phyloP scores from a whole-genome alignment of 1,140 invertebrate genomes.

The Epicauta chinensis region DNA sequence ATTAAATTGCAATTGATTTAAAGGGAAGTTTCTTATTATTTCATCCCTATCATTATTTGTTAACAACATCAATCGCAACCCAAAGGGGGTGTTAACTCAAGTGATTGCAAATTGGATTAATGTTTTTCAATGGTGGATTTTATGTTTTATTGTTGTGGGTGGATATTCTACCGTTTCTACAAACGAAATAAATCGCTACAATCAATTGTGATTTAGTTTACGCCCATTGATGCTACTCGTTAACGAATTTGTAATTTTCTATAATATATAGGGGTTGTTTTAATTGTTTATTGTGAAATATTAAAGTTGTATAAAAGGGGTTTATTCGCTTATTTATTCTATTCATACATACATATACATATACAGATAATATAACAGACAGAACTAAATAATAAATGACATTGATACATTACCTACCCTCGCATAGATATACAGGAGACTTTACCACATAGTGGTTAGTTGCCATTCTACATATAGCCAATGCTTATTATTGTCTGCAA shows the following conservation, averaged over 20 bases:
- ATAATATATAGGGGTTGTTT: conserved; percentile 15
- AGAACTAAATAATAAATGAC: conserved; percentile 7
- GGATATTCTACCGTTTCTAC: conserved; percentile 28
- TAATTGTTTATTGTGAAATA: conserved; percentile 21
- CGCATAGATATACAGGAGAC: too few relatives aligned
- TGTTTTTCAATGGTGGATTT: conserved; percentile 23
- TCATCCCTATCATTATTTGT: too few relatives aligned
- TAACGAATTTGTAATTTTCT: conserved; percentile 9
- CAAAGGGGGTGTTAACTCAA: conserved; percentile 12
- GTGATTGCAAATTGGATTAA: conserved; percentile 24
- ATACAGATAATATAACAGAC: too few relatives aligned
- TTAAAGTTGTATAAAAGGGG: neutral
- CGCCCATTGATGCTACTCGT: conserved; percentile 23
- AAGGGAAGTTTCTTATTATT: conserved; percentile 7
- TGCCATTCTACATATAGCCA: neutral
- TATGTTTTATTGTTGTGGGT: conserved; percentile 16
- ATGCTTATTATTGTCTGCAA: conserved; percentile 14
- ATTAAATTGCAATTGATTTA: conserved; percentile 15
- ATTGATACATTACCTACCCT: conserved; percentile 9
- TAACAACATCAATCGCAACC: too few relatives aligned
- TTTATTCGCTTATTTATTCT: too few relatives aligned
- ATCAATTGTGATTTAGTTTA: conserved; percentile 5
- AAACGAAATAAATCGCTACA: conserved; percentile 19
- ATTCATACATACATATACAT: too few relatives aligned
- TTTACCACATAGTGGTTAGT: too few relatives aligned